Percentiles rank a stretch among this genome's conserved stretches.
Conservation (phyloP, 2,113 vertebrate genomes). For the Rissa tridactyla region DNA sequence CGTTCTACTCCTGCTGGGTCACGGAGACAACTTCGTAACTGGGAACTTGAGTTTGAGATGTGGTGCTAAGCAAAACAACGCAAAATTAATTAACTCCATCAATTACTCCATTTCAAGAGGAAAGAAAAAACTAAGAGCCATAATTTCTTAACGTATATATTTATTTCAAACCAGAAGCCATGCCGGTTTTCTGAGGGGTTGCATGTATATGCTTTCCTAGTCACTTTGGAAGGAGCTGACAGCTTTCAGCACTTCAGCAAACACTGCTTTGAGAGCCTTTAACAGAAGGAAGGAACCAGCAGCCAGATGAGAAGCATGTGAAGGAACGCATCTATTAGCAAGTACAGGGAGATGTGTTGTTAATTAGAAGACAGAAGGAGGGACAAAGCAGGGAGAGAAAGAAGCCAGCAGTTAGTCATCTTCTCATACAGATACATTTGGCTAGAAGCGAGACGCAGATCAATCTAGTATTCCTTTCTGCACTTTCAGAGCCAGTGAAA, state of each 20-base stretch:
- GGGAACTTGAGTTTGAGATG: background rate
- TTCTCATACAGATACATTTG: constrained; percentile 37
- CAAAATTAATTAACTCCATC: background rate
- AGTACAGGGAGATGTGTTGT: constrained; percentile 52
- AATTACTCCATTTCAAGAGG: background rate
- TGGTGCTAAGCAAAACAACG: background rate
- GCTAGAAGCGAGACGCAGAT: background rate
- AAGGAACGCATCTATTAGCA: constrained; percentile 58
- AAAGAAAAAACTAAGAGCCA: background rate
- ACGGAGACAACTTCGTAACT: background rate
- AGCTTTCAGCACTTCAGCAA: constrained; percentile 59
- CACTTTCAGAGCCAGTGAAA: constrained; percentile 8
- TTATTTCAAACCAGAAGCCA: background rate
- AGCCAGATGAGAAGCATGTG: constrained; percentile 62
- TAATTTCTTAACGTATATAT: background rate
- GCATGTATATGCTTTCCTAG: background rate
- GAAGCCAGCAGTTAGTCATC: constrained; percentile 59
- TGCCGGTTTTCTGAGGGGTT: background rate
- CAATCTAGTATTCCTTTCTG: background rate
- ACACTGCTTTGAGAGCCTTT: background rate
- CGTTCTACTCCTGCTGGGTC: background rate
- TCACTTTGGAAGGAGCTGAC: constrained; percentile 16
- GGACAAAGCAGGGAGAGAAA: constrained; percentile 44
- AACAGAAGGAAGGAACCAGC: constrained; percentile 43
- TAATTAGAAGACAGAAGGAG: constrained; percentile 60